Evolutionary conservation across 2,888 invertebrate species (phyloP).

Genomic region (Rhaphigaster nebulosa): DNA sequence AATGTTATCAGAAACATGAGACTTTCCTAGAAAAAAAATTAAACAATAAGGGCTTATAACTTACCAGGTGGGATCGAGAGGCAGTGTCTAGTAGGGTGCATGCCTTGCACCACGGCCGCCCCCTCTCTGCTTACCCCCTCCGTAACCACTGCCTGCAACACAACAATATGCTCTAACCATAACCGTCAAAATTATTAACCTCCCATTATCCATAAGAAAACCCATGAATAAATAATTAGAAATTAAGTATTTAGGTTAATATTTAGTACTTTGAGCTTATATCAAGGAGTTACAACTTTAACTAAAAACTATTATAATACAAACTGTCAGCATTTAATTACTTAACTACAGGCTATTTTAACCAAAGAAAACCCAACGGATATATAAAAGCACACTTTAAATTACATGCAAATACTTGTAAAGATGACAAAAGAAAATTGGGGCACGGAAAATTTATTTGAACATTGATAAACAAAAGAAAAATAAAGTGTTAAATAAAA

Average conservation of each 20-base stretch:
- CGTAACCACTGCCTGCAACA: constrained; percentile 73
- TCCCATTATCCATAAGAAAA: constrained; percentile 60
- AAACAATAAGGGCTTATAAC: constrained; percentile 15
- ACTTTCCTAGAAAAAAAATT: constrained; percentile 58
- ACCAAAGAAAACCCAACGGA: constrained; percentile 49
- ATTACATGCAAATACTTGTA: constrained; percentile 47
- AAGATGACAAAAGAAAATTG: neutral
- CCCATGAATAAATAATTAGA: constrained; percentile 29
- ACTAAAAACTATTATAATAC: constrained; percentile 6
- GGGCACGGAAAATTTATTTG: neutral
- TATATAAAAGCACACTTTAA: constrained; percentile 49
- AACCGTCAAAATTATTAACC: constrained; percentile 65
- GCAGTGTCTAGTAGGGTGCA: constrained; percentile 67
- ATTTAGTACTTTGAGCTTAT: constrained; percentile 32
- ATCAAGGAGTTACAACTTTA: constrained; percentile 30
- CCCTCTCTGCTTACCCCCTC: constrained; percentile 88
- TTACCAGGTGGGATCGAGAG: constrained; percentile 55
- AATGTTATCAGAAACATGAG: constrained; percentile 42
- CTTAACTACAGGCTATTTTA: constrained; percentile 42
- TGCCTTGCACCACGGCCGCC: constrained; percentile 76
- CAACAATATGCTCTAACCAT: constrained; percentile 61
- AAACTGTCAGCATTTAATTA: constrained; percentile 44
- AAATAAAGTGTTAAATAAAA: constrained; percentile 20
- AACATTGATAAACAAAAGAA: neutral
- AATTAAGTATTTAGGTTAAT: constrained; percentile 41